These are phyloP conservation scores for Myiotriccus ornatus DNA, from an alignment of 2,797 vertebrate genomes.

Conservation along the genomic window DNA sequence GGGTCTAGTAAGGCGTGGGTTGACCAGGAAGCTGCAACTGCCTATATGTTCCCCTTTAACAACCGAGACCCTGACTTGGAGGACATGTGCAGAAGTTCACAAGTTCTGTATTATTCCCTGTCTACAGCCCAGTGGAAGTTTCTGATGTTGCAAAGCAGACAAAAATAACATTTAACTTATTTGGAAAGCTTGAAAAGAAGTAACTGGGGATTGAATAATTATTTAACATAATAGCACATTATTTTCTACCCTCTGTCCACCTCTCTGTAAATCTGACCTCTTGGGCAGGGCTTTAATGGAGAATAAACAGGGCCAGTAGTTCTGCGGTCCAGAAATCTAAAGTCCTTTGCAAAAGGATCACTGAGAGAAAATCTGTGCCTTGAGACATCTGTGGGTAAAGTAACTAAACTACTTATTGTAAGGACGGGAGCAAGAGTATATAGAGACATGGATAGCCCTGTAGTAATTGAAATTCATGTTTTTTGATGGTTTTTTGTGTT, in stretches of 20 bases:
- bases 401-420: not conserved
- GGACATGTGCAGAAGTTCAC: not conserved
- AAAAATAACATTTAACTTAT: not conserved
- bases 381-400: not conserved
- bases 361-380: not conserved
- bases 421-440: rapidly evolving
- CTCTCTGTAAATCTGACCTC: not conserved
- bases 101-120: not conserved
- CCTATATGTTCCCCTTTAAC: not conserved
- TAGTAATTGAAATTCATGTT: not conserved
- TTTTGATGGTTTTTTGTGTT: not conserved
- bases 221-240: not conserved
- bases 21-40: not conserved
- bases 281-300: not conserved
- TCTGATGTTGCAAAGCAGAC: not conserved
- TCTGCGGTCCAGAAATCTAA: not conserved
- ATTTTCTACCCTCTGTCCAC: not conserved
- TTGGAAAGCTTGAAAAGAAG: not conserved
- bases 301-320: not conserved
- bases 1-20: rapidly evolving
- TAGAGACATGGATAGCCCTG: not conserved
- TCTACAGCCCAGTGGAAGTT: not conserved
- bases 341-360: not conserved
- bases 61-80: rapidly evolving
- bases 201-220: not conserved